Percentiles rank a stretch among this genome's conserved stretches.
Conservation (phyloP, 2,113 vertebrate species). For the Rhabdomys dilectus region DNA sequence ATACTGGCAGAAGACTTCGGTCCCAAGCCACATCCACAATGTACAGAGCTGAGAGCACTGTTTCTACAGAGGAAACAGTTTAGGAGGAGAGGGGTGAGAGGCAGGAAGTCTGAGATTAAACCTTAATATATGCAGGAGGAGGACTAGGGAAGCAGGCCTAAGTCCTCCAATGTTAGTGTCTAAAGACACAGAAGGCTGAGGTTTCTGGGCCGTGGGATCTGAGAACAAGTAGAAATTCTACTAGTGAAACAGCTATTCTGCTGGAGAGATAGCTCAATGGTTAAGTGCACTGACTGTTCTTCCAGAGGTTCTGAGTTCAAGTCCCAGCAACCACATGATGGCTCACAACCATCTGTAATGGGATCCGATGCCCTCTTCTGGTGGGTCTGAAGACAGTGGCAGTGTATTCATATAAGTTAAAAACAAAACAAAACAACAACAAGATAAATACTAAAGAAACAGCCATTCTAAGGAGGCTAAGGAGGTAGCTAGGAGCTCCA, state of each 20-base stretch:
- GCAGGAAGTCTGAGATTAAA: constrained; percentile 12
- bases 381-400: too few relatives aligned
- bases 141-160: background rate
- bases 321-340: too few relatives aligned
- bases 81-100: background rate
- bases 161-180: background rate
- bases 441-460: background rate
- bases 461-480: background rate
- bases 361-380: too few relatives aligned
- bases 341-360: too few relatives aligned
- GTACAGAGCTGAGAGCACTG: background rate
- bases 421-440: too few relatives aligned
- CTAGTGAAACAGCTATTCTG: background rate
- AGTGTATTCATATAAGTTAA: too few relatives aligned
- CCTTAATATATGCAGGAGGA: background rate
- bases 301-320: too few relatives aligned
- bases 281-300: too few relatives aligned
- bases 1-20: background rate
- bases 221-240: background rate
- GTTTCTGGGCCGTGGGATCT: background rate
- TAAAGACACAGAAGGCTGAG: background rate
- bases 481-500: background rate
- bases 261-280: too few relatives aligned
- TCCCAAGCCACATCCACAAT: background rate
- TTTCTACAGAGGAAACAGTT: background rate